Conservation (phyloP, 2,113 vertebrate species). For the Dasyprocta punctata region DNA sequence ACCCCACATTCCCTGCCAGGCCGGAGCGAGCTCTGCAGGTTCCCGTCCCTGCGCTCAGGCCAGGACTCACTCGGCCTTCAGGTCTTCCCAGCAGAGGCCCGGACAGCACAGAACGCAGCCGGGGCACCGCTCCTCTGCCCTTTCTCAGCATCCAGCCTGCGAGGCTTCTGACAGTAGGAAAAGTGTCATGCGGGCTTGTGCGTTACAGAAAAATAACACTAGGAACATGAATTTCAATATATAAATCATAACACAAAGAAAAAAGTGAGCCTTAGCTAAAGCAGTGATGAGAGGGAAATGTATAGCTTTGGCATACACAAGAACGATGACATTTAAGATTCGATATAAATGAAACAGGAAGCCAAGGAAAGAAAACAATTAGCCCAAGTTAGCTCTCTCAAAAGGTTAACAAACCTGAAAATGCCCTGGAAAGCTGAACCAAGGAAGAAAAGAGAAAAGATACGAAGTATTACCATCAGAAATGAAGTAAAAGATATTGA, state of each 20-base stretch:
- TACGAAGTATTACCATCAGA: neutral
- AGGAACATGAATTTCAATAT: neutral
- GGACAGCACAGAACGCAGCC: neutral
- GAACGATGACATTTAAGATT: neutral
- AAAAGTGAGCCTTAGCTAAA: neutral
- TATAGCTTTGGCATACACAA: neutral
- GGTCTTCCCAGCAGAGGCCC: neutral
- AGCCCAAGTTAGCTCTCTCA: neutral
- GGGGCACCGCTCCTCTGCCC: neutral
- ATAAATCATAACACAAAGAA: neutral
- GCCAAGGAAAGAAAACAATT: neutral
- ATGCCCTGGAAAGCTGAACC: neutral
- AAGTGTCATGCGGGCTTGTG: neutral
- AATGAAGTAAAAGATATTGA: neutral
- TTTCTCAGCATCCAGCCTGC: neutral
- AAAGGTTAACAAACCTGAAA: neutral
- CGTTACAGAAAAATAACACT: neutral
- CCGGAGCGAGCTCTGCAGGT: neutral
- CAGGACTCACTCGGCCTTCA: neutral
- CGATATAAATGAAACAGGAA: neutral
- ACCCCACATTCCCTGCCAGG: neutral
- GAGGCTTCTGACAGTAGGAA: neutral
- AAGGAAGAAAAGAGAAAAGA: neutral
- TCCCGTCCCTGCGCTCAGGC: neutral
- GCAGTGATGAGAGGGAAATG: neutral